These are phyloP conservation scores for Pseudopodoces humilis DNA, from an alignment of 2,113 vertebrate species.

Conservation along the genomic window DNA sequence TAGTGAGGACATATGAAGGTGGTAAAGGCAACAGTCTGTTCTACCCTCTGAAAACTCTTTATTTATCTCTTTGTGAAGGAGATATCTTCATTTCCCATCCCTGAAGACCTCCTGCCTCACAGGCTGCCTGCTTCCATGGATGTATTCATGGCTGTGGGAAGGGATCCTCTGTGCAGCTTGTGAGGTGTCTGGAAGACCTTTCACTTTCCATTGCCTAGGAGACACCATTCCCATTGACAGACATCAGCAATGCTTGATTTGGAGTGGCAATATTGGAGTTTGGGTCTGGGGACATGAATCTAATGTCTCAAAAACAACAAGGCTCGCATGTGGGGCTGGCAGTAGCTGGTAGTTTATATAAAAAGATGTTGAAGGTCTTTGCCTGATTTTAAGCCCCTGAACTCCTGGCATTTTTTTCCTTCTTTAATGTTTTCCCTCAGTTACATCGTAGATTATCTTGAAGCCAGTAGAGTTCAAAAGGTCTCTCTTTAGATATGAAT, in stretches of 20 bases:
- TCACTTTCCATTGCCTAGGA: neutral
- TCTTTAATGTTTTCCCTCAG: neutral
- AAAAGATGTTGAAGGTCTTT: neutral
- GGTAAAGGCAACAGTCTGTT: neutral
- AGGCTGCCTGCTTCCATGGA: neutral
- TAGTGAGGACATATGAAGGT: neutral
- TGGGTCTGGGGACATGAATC: neutral
- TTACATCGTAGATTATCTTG: neutral
- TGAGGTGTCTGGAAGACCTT: neutral
- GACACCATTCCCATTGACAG: neutral
- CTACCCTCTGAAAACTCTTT: neutral
- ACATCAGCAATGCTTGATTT: neutral
- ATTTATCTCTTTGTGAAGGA: neutral
- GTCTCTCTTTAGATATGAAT: constrained; percentile 20
- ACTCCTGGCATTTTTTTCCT: neutral
- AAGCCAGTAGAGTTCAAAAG: neutral
- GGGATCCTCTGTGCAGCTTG: neutral
- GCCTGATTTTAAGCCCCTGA: neutral
- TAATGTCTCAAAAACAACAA: neutral
- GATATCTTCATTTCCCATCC: neutral
- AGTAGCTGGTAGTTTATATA: neutral
- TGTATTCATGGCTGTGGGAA: neutral
- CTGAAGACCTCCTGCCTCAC: neutral
- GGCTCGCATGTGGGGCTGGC: neutral
- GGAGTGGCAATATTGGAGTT: neutral